Evolutionary conservation across 1,140 invertebrate genomes (phyloP), one percentile per base, ranked within the genome.

Genomic region (Olivierus martensii): DNA sequence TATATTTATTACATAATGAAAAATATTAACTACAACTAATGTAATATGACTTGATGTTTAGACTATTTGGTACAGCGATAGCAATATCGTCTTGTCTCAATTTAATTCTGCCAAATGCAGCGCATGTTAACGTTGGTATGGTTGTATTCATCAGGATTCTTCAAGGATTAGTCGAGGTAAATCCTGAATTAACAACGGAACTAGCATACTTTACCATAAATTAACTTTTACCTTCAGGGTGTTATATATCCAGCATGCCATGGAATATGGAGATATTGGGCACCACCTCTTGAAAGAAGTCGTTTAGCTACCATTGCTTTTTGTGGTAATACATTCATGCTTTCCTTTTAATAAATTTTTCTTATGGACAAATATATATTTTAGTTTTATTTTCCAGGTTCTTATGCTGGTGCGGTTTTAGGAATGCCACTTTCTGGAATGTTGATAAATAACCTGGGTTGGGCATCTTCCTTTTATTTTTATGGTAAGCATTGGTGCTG

Each of bases 231-330:
- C n/a, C 22, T 10, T 2, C 63, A 99, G 93, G 96, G 95, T 57
- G 91, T 99, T 1, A 98, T 93, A 17, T 99, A 99, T 76, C 96
- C 95, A 47, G 92, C 95, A 5, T 97, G 94, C 69, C 95, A 99
- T 69, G 96, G 94, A 59, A 98, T 99, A 59, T 99, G 95, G 95
- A 76, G 95, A 58, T 91, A 91, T 73, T 99, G 95, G 95, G 93
- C 96, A 0, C 95, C 96, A 37, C 95, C 96, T 1, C 68, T 99
- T 61, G 96, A 99, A 71, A 77, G 95, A 59, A 98, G 94, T 11
- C 79, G 91, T 58, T 71, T 99, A 50, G 95, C 95, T 9, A 99
- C 96, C 0, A 73, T 98, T 52, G 93, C 95, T 5, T 99, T 99
- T 70, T 97, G 78, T 64, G 79, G 93, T 69, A 65, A 61, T 12